Base-by-base conservation (phyloP, 2,888 invertebrate genomes). In the Carabus problematicus region DNA sequence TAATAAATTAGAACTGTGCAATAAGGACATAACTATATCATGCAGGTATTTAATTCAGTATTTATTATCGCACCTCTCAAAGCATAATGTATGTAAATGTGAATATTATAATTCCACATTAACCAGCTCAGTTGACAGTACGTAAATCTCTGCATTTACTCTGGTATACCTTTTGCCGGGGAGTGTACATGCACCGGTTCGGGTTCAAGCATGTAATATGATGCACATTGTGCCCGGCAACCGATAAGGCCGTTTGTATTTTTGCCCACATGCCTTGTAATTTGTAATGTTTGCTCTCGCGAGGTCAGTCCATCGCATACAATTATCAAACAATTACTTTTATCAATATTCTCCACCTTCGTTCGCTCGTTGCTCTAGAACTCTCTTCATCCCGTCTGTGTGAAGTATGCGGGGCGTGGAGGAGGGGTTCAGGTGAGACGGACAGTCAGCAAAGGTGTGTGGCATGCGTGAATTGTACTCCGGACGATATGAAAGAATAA, bases 251-350 rank as follows among this genome's bases (percentile, higher is more conserved):
- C 14, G 55, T 61, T 56, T 42, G n/a, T 64, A 64, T 71, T 72
- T 72, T 71, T 68, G 41, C 69, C 49, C 39, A 43, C 52, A 58
- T 69, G 64, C 70, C 60, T 45, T 61, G 72, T 68, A 80, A 80
- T 79, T 80, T 79, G 79, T 77, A 78, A 78, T 79, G 79, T 79
- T 79, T 79, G 78, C 76, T 29, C 29, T 79, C 79, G 79, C 80
- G 79, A 79, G 76, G 76, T 74, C 74, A 66, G 77, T 75, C 72
- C 77, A 78, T 78, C 79, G 75, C 75, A 76, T 76, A 76, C 77
- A 74, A 80, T 80, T 79, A 80, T 79, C 79, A 80, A 80, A 80
- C 80, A 80, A 80, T 80, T 80, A 80, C 80, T 79, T 79, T 79
- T 80, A 80, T 80, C 80, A 80, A 80, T 79, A 79, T 79, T 76